A percentile compares a stretch with the other conserved stretches of the same genome.
Conservation (phyloP, 2,113 vertebrate genomes). For the Petrocephalus microphthalmus region DNA sequence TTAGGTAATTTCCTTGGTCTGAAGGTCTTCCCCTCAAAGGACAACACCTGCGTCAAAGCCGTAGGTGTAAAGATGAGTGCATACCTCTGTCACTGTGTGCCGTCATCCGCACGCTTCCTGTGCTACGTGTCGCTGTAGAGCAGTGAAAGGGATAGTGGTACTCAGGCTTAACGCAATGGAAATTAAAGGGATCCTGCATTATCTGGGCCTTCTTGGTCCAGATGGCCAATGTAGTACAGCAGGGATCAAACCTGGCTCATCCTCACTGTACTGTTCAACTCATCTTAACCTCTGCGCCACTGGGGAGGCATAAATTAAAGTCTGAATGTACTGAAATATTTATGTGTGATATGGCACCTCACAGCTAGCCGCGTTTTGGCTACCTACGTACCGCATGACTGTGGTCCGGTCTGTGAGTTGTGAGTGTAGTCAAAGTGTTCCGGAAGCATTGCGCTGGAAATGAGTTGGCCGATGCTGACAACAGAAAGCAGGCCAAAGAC, state of each 20-base stretch:
- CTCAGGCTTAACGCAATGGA: neutral
- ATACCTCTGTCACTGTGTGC: neutral
- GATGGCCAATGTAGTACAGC: neutral
- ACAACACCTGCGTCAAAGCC: neutral
- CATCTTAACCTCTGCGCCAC: neutral
- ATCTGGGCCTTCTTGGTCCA: neutral
- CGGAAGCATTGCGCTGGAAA: neutral
- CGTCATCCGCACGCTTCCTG: neutral
- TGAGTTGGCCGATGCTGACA: neutral
- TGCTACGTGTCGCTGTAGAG: neutral
- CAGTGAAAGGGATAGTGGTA: neutral
- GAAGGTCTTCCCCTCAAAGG: neutral
- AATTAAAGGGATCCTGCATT: neutral
- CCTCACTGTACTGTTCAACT: neutral
- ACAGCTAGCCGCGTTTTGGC: neutral
- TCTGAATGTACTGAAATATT: neutral
- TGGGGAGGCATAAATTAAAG: neutral
- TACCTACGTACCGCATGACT: neutral
- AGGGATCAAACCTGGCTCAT: neutral
- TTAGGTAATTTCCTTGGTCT: neutral
- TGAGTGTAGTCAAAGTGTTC: neutral
- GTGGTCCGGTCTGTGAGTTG: neutral
- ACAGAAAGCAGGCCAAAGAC: neutral
- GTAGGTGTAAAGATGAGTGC: neutral
- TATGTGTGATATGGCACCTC: neutral